Evolutionary conservation across 1,140 invertebrate genomes (phyloP), one percentile per base, ranked within the genome.

Genomic region (Halictus rubicundus): DNA sequence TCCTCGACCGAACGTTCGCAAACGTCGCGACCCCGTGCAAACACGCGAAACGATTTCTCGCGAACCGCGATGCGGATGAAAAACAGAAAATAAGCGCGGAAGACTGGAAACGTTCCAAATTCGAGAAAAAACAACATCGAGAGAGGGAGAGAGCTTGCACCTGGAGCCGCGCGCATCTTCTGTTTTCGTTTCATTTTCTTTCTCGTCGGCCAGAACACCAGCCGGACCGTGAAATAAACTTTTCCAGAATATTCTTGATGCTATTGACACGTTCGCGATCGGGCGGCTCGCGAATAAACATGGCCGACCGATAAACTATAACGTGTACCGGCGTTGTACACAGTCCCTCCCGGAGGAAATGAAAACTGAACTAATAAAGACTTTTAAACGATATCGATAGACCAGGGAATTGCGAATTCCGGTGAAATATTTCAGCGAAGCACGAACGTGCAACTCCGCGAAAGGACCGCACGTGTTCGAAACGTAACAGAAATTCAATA

Each of bases 191-290:
- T n/a, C 9, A 32, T 9, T 76, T 59, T 32, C 42, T 68, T 77
- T 76, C n/a, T 21, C 27, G 32, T 69, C 60, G 27, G 14, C 39
- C 57, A 61, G 25, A 70, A 70, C 42, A 70, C 60, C 54, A 61
- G 74, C 8, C 8, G 25, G 27, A 46, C 74, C 57, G 54, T 68
- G 66, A 77, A 77, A 77, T 77, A 77, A 69, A 77, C 66, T 69
- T 77, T 60, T 37, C 27, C 57, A 25, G 16, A 16, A 59, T 61
- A 61, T 25, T 61, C 74, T 77, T 61, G 23, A 46, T n/a, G n/a
- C 46, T 68, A 68, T 59, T 19, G 74, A 70, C 66, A 69, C 25
- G 39, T 46, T 59, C 8, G 21, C 52, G 52, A 16, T 39, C 65
- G 19, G 37, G 16, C 19, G 39, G 21, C 8, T 21, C 16, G 23